Percentiles rank a stretch among this genome's conserved stretches.
phyloP scores from a whole-genome alignment of 2,888 invertebrate species.

The Deroplatys truncata region DNA sequence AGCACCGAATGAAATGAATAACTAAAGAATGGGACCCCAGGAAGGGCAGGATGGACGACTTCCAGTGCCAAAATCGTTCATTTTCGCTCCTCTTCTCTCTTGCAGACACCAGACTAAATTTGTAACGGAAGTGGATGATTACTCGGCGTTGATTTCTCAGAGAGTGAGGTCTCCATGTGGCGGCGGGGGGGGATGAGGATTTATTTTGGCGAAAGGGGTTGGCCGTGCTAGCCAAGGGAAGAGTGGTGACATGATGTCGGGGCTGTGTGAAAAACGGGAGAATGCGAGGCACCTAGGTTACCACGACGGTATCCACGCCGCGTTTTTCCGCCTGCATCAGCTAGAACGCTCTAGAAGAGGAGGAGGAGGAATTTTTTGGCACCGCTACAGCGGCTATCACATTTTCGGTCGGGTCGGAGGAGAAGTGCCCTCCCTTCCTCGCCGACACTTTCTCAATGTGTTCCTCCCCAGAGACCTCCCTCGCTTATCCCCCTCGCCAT shows the following conservation, averaged over 20 bases:
- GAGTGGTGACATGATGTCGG: neutral
- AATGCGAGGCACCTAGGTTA: neutral
- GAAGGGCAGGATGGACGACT: neutral
- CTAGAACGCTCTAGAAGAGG: neutral
- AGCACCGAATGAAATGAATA: neutral
- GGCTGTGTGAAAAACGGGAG: neutral
- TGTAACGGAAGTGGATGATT: neutral
- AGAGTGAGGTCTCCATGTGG: neutral
- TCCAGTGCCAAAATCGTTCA: neutral
- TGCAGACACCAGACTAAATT: neutral
- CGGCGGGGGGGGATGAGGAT: neutral
- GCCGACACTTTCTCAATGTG: neutral
- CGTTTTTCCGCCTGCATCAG: conserved; percentile 15
- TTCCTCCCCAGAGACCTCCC: neutral
- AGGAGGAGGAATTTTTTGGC: neutral
- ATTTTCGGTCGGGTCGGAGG: neutral
- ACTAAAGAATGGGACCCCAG: neutral
- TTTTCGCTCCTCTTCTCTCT: neutral
- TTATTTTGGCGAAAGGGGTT: neutral
- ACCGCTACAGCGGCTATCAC: conserved; percentile 9
- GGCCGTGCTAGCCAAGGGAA: neutral
- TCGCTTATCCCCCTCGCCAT: neutral
- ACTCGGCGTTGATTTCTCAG: neutral
- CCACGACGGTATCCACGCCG: neutral
- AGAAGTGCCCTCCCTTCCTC: neutral